These are phyloP conservation scores for Atta colombica DNA, from an alignment of 1,140 invertebrate genomes.

Conservation along the genomic window DNA sequence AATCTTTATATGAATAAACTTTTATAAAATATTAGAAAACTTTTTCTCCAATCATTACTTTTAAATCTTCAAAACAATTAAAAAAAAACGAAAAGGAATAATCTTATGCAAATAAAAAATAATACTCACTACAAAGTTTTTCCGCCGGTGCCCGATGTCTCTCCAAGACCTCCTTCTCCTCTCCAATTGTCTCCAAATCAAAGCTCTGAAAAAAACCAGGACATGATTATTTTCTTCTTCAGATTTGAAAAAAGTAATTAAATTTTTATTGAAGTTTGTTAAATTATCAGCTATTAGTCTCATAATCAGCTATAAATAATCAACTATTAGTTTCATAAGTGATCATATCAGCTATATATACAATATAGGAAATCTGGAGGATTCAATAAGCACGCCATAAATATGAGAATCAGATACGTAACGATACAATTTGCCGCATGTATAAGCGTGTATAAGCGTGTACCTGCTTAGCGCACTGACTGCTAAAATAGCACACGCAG, in stretches of 20 bases:
- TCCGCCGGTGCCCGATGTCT: too few species aligned
- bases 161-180: too few species aligned
- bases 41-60: too few species aligned
- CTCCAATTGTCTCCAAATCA: too few species aligned
- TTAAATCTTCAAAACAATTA: too few species aligned
- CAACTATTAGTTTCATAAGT: not conserved
- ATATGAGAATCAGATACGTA: constrained; percentile 72
- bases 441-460: constrained; percentile 47
- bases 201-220: not conserved
- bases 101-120: too few species aligned
- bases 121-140: too few species aligned
- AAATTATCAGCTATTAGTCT: constrained; percentile 7
- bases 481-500: constrained; percentile 64
- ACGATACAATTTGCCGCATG: constrained; percentile 62
- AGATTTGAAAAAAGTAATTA: not conserved
- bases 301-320: too few species aligned
- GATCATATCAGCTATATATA: not conserved
- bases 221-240: not conserved
- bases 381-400: constrained; percentile 72
- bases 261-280: constrained; percentile 7
- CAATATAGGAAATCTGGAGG: not conserved
- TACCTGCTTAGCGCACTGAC: constrained; percentile 46
- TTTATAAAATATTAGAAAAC: too few species aligned
- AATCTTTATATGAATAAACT: too few species aligned
- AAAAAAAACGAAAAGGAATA: too few species aligned